Evolutionary conservation across 2,113 vertebrate genomes (phyloP).

Genomic region (Campylomormyrus numenius): DNA sequence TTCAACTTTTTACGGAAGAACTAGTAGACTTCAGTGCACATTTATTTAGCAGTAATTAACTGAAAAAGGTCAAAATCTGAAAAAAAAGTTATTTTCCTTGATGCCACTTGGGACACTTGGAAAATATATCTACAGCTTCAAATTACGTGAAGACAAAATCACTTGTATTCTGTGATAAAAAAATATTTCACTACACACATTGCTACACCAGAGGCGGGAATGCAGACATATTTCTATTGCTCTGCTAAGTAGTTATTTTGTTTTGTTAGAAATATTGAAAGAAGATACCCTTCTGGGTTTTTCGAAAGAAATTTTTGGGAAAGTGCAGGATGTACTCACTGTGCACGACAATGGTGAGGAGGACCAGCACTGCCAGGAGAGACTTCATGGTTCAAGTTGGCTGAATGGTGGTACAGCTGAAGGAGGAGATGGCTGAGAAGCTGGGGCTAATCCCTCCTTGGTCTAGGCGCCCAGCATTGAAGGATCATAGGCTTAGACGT

Average conservation of each 20-base stretch:
- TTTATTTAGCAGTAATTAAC: background rate
- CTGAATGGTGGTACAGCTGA: background rate
- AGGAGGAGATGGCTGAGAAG: background rate
- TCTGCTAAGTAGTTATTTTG: background rate
- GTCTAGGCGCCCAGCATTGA: constrained; percentile 30
- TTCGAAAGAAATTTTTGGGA: background rate
- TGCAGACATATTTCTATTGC: background rate
- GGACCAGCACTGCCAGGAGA: constrained; percentile 42
- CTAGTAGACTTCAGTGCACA: background rate
- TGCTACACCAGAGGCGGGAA: background rate
- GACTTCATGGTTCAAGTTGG: constrained; percentile 35
- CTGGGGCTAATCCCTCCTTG: constrained; percentile 41
- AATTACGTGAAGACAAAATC: background rate
- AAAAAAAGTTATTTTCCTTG: background rate
- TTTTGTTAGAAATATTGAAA: background rate
- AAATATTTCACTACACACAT: background rate
- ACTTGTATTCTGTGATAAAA: background rate
- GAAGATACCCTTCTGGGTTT: background rate
- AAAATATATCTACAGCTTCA: background rate
- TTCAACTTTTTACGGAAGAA: background rate
- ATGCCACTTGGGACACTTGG: background rate
- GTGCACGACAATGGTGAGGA: constrained; percentile 34
- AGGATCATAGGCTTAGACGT: constrained; percentile 37
- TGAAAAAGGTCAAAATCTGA: background rate
- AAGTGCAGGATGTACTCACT: constrained; percentile 39